Evolutionary conservation across 2,888 invertebrate species (phyloP).

Genomic region (Brachynemurus nebulosus): DNA sequence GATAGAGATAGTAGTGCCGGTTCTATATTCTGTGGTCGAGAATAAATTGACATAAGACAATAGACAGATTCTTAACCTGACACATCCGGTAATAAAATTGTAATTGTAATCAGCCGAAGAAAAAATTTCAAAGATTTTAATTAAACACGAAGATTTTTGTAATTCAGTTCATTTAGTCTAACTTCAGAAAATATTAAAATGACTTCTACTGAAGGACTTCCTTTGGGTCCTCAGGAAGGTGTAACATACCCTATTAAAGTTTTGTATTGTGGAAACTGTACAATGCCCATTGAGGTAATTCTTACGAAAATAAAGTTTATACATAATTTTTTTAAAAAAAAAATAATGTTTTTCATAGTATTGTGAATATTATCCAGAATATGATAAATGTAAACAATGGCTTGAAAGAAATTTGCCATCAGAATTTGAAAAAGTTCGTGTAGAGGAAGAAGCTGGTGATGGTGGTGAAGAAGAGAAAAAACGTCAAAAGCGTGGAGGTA

Average conservation of each 20-base stretch:
- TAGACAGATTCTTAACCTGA: no score
- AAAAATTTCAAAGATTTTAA: no score
- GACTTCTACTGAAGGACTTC: slow-evolving; percentile 11
- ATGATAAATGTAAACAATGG: slow-evolving; percentile 96
- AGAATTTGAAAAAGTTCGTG: slow-evolving; percentile 79
- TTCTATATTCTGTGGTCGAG: no score
- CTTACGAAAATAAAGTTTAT: slow-evolving; percentile 6
- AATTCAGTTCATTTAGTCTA: no score
- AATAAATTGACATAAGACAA: no score
- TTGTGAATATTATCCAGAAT: slow-evolving; percentile 96
- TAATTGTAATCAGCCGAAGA: no score
- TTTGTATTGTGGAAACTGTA: slow-evolving; percentile 86
- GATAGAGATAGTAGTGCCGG: no score
- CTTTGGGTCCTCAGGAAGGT: slow-evolving; percentile 34
- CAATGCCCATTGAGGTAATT: slow-evolving; percentile 78
- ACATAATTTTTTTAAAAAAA: neutral
- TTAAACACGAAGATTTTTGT: no score
- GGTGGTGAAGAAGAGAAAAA: slow-evolving; percentile 81
- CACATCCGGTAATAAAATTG: no score
- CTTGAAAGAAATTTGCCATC: slow-evolving; percentile 86
- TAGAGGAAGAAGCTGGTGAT: slow-evolving; percentile 49
- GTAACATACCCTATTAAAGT: slow-evolving; percentile 71
- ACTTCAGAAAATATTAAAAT: neutral
- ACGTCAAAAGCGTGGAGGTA: slow-evolving; percentile 92
- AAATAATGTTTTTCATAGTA: slow-evolving; percentile 44